These are phyloP conservation scores for Drusus annulatus DNA, from an alignment of 1,140 invertebrate species.

Conservation along the genomic window DNA sequence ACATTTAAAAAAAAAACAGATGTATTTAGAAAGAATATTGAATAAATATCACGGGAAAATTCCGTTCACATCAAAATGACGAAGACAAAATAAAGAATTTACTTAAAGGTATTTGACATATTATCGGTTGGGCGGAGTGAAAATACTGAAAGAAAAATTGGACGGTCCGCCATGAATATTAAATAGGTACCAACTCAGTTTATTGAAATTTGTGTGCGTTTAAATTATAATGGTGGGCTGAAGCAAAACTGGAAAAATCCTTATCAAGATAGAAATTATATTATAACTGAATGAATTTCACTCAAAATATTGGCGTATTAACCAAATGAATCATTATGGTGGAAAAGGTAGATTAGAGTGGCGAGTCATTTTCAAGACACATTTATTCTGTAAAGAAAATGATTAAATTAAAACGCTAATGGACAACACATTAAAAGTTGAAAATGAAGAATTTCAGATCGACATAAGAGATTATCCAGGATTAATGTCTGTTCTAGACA, in stretches of 20 bases:
- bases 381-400: no score
- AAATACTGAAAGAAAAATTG: slow-evolving; percentile 11
- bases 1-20: no score
- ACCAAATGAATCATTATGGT: no score
- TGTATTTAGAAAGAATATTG: not conserved
- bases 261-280: slow-evolving; percentile 9
- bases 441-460: no score
- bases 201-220: slow-evolving; percentile 28
- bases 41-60: not conserved
- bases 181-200: slow-evolving; percentile 16
- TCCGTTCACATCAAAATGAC: not conserved
- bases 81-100: not conserved
- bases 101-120: not conserved
- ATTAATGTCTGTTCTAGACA: no score
- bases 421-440: no score
- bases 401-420: no score
- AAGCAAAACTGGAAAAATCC: not conserved
- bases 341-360: no score
- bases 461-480: no score
- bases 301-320: not conserved
- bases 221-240: not conserved
- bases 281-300: slow-evolving; percentile 11
- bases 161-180: slow-evolving; percentile 32
- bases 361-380: no score
- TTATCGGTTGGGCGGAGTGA: slow-evolving; percentile 5